A percentile compares a stretch with the other conserved stretches of the same genome.
phyloP scores from a whole-genome alignment of 2,888 invertebrate genomes.

The Metallyticus violacea region DNA sequence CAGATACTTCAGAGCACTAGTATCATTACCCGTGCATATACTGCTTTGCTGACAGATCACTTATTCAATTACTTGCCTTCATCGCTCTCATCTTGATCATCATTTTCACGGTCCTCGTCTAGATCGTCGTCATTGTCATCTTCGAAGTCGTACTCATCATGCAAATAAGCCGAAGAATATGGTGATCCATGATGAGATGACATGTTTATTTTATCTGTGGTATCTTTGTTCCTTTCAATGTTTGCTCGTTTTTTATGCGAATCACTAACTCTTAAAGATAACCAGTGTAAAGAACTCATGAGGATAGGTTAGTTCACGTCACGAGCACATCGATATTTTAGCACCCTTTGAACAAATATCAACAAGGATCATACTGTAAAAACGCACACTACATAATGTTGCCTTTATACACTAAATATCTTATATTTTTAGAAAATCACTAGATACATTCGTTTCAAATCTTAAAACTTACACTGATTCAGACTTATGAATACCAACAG shows the following conservation, averaged over 20 bases:
- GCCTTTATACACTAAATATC: no score
- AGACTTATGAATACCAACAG: no score
- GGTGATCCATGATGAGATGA: constrained; percentile 24
- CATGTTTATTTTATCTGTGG: neutral
- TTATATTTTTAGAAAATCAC: no score
- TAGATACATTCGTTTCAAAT: no score
- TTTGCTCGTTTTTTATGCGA: neutral
- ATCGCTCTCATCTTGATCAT: constrained; percentile 59
- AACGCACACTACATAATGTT: no score
- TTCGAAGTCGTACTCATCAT: constrained; percentile 69
- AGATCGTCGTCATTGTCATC: constrained; percentile 68
- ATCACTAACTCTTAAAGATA: neutral
- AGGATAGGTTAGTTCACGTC: neutral
- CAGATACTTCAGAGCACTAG: no score
- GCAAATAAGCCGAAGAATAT: constrained; percentile 49
- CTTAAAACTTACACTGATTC: no score
- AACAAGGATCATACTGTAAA: no score
- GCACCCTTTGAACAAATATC: no score
- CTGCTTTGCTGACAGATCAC: no score
- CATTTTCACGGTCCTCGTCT: constrained; percentile 65
- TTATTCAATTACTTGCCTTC: constrained; percentile 54
- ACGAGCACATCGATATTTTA: no score
- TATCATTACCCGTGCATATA: no score
- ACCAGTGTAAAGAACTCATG: constrained; percentile 15
- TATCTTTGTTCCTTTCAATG: neutral